These are phyloP conservation scores for Synchiropus splendidus DNA, from an alignment of 2,113 vertebrate genomes.

Conservation along the genomic window DNA sequence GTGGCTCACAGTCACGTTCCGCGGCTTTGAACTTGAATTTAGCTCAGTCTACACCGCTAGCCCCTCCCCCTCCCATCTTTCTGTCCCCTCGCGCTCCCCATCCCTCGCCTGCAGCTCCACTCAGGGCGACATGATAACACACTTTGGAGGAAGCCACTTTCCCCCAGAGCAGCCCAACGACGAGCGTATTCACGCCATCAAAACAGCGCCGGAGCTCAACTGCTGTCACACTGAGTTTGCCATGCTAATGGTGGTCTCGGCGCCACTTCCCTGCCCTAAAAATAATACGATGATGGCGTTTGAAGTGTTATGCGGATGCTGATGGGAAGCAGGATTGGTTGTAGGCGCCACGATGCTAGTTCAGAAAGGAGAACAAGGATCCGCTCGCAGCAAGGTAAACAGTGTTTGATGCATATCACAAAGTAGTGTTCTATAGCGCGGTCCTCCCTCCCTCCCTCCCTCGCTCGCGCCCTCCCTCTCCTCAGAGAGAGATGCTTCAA, in stretches of 20 bases:
- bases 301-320: slow-evolving; percentile 12
- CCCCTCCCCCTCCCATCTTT: slow-evolving; percentile 18
- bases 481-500: slow-evolving; percentile 46
- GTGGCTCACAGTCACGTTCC: slow-evolving; percentile 35
- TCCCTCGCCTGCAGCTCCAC: slow-evolving; percentile 38
- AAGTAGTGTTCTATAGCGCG: slow-evolving; percentile 8
- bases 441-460: slow-evolving; percentile 15
- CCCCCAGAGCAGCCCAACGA: slow-evolving; percentile 43
- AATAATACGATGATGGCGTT: slow-evolving; percentile 24
- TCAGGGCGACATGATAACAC: slow-evolving; percentile 50
- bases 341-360: slow-evolving; percentile 3
- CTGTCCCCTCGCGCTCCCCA: slow-evolving; percentile 13
- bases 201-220: slow-evolving; percentile 52
- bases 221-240: slow-evolving; percentile 52
- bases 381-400: neutral
- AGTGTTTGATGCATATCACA: neutral
- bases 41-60: slow-evolving; percentile 37
- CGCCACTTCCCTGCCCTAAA: slow-evolving; percentile 23
- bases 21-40: slow-evolving; percentile 49
- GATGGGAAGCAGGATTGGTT: slow-evolving; percentile 11
- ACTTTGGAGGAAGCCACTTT: slow-evolving; percentile 49
- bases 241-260: slow-evolving; percentile 52
- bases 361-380: neutral
- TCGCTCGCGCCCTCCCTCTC: slow-evolving; percentile 26
- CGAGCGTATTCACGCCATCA: slow-evolving; percentile 55